Percentiles rank a stretch among this genome's conserved stretches.
Evolutionary conservation across 2,797 vertebrate genomes (phyloP).

Genomic region (Tapirus indicus): DNA sequence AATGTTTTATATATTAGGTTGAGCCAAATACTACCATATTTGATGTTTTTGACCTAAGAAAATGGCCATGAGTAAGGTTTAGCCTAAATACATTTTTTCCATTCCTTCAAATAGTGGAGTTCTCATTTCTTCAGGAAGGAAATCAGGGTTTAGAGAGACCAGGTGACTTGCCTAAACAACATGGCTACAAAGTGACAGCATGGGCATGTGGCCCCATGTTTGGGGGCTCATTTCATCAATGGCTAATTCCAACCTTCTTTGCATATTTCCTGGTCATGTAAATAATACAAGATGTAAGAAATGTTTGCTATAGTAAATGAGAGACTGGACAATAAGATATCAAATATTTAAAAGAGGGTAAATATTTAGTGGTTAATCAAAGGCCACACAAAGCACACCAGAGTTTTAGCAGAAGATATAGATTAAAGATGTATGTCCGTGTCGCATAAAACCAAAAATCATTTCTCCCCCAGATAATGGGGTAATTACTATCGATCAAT

Average conservation of each 20-base stretch:
- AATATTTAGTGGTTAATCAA: neutral
- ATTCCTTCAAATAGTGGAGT: neutral
- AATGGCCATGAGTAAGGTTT: neutral
- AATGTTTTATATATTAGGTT: neutral
- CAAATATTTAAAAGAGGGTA: slow-evolving; percentile 29
- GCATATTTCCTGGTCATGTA: neutral
- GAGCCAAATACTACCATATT: neutral
- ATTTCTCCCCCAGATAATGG: neutral
- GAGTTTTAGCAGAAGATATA: neutral
- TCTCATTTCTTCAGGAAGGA: slow-evolving; percentile 42
- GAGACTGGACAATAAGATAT: neutral
- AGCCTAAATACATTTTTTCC: neutral
- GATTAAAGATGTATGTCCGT: neutral
- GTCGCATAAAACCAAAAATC: neutral
- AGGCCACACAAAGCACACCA: neutral
- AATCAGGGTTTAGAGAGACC: neutral
- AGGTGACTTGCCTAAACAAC: neutral
- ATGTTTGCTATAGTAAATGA: neutral
- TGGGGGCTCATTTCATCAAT: neutral
- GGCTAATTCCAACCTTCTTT: neutral
- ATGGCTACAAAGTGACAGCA: neutral
- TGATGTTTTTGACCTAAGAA: neutral
- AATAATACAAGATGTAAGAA: neutral
- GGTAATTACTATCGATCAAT: neutral
- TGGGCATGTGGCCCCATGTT: neutral